Evolutionary conservation across 2,113 vertebrate species (phyloP), one percentile per base, ranked within the genome.

Genomic region (Galemys pyrenaicus): DNA sequence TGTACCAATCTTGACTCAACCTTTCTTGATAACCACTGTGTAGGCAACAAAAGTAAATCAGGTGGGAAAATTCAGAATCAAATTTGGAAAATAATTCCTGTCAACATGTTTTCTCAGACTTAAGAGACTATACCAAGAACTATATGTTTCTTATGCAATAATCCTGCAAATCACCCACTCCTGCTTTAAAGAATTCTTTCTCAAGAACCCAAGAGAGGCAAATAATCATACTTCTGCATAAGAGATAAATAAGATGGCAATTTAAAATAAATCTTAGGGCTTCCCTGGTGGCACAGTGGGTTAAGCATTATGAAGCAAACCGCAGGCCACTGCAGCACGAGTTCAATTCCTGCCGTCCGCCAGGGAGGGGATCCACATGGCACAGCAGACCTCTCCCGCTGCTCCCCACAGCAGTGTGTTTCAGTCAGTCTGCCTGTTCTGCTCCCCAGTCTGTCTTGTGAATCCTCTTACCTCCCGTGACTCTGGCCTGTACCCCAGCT

Each of bases 31-130:
- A 91, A 20, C 44, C 67, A 49, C 70, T 35, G 73, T 2, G 22
- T 2, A 92, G 62, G n/a, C 73, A n/a, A 90, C 60, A 68, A 84
- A 92, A 93, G 20, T 41, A 79, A 96, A 28, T 87, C 46, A 94
- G 75, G 11, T 67, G 77, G 87, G 92, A 96, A 91, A 90, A 56
- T 35, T 78, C 60, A 73, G 65, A 93, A 65, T 67, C 70, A 79
- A 81, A 94, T 89, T 71, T 86, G 60, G 90, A 73, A 56, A 89
- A n/a, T 16, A 32, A 30, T 65, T 77, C 81, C 41, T n/a, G 64
- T 58, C 60, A 93, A 54, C 86, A 89, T 6, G 30, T 49, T 60
- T 49, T 37, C 44, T 74, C 44, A 11, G 15, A 46, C 70, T 82
- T 86, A 82, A 71, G 74, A 71, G 39, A 83, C 46, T n/a, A 32